Conservation (phyloP, 2,113 vertebrate genomes). For the Etia nguti region DNA sequence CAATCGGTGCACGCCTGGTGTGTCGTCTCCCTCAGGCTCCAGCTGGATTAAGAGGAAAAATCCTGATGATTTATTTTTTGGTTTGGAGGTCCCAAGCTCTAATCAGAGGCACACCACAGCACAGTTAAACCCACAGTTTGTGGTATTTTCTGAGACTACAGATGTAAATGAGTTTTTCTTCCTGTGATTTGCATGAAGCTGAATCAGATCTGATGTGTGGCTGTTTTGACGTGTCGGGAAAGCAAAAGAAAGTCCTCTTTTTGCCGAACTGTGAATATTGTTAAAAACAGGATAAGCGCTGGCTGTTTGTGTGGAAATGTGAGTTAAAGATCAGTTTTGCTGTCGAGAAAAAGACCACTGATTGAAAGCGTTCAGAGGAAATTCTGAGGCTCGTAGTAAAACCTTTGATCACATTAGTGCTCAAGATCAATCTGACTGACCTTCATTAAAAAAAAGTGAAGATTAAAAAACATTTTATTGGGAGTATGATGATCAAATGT, state of each 20-base stretch:
- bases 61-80: neutral
- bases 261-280: neutral
- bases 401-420: neutral
- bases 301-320: neutral
- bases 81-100: neutral
- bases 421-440: neutral
- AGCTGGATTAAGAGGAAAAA: neutral
- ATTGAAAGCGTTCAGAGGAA: neutral
- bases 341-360: neutral
- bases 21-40: neutral
- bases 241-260: neutral
- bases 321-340: neutral
- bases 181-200: neutral
- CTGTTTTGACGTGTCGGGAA: neutral
- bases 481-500: neutral
- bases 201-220: neutral
- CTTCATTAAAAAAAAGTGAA: rapidly evolving
- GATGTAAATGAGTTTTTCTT: neutral
- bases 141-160: neutral
- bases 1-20: neutral
- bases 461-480: neutral
- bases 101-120: neutral
- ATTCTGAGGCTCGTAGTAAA: neutral
- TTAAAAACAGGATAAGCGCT: neutral
- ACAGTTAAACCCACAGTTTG: neutral